Conservation (phyloP, 1,140 invertebrate species). For the Drosophila seguyi region DNA sequence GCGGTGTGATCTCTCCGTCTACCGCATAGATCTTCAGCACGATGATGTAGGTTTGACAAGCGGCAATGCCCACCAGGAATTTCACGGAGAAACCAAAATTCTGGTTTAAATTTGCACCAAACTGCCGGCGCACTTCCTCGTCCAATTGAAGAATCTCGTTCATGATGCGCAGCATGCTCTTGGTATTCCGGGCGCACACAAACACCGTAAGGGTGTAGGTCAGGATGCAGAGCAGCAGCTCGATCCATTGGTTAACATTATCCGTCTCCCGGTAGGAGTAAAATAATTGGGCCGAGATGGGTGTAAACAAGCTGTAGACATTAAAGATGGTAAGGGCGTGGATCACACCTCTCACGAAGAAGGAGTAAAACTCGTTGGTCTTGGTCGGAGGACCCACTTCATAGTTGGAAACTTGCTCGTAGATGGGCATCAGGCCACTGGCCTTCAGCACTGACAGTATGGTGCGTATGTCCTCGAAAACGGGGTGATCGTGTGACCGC, state of each 20-base stretch:
- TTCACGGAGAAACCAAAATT: constrained; percentile 71
- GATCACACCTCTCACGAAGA: constrained; percentile 69
- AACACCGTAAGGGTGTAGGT: constrained; percentile 74
- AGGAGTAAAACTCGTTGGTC: constrained; percentile 73
- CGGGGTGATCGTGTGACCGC: constrained; percentile 25
- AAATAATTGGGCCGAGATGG: constrained; percentile 66
- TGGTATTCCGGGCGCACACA: constrained; percentile 70
- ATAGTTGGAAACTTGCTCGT: constrained; percentile 69
- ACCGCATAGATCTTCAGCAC: constrained; percentile 56
- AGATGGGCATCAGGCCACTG: constrained; percentile 73
- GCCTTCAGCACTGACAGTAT: constrained; percentile 73
- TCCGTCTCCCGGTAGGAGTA: constrained; percentile 77
- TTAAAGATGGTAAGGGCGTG: constrained; percentile 78
- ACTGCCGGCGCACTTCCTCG: constrained; percentile 64
- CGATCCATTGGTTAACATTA: constrained; percentile 83
- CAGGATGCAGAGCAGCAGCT: constrained; percentile 71
- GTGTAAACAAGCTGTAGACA: constrained; percentile 72
- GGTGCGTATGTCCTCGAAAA: constrained; percentile 69
- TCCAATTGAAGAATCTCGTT: constrained; percentile 79
- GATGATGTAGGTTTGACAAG: constrained; percentile 72
- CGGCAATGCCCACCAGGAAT: constrained; percentile 66
- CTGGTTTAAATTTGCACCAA: constrained; percentile 54
- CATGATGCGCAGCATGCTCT: constrained; percentile 69
- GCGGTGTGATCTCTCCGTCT: constrained; percentile 46
- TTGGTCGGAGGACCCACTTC: constrained; percentile 74